Percentiles rank a stretch among this genome's conserved stretches.
phyloP scores from a whole-genome alignment of 2,888 invertebrate genomes.

The Galerucella nymphaeae region DNA sequence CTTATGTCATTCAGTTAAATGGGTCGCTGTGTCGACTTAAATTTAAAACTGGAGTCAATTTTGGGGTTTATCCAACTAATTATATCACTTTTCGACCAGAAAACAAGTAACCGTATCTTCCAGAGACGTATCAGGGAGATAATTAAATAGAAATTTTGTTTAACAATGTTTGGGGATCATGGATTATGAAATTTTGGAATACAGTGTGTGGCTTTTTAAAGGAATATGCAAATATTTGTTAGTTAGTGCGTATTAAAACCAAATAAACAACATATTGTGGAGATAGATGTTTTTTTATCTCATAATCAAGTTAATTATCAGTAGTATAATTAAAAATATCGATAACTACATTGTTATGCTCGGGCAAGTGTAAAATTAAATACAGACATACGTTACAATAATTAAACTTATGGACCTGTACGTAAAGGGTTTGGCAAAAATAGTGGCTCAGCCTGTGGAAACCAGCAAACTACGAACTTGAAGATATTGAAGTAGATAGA shows the following conservation, averaged over 20 bases:
- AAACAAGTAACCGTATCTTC: not conserved
- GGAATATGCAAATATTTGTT: not conserved
- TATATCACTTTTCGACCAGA: not conserved
- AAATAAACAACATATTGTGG: slow-evolving; percentile 1
- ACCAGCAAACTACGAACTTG: no score
- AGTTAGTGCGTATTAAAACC: not conserved
- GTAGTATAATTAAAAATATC: not conserved
- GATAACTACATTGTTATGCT: not conserved
- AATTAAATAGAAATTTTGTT: no score
- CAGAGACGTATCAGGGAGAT: no score
- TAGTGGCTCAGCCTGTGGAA: no score
- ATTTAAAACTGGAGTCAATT: slow-evolving; percentile 19
- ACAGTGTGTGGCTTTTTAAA: no score
- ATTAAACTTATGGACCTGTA: no score
- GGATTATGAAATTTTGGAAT: no score
- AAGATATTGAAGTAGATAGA: no score
- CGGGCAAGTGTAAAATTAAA: not conserved
- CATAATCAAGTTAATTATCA: not conserved
- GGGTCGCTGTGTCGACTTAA: slow-evolving; percentile 22
- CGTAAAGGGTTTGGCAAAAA: no score
- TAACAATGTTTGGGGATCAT: no score
- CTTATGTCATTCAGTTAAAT: slow-evolving; percentile 18
- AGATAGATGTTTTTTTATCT: not conserved
- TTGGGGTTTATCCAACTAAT: slow-evolving; percentile 2
- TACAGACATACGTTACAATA: not conserved